Base-by-base conservation (phyloP, 2,113 vertebrate species). In the Spermophilus dauricus region DNA sequence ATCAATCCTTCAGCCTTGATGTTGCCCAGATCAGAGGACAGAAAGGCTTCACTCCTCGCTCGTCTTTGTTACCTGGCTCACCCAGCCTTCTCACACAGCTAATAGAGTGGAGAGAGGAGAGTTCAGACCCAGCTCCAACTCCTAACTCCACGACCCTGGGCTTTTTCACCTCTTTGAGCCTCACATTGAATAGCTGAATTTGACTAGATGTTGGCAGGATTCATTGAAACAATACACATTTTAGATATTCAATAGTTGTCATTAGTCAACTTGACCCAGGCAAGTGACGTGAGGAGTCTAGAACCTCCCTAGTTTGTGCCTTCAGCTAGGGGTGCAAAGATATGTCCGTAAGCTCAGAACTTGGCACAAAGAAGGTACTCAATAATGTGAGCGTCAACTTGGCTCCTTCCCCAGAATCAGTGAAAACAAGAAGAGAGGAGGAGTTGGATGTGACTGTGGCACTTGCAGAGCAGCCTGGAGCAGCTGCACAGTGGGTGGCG, bases 381-480 rank as follows among this genome's bases (percentile, higher is more conserved):
- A 45, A 18, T 51, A 86, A 45, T 8, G 51, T 86, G 24, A 80
- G 53, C 20, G 51, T 16, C 67, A 34, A 72, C 11, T 20, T 89
- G 80, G 76, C 69, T 80, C 73, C 78, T 67, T 72, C 42, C 22
- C 80, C 51, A 61, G 77, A 5, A 69, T n/a, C 20, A 67, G 73
- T 61, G 85, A 72, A 92, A 70, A 8, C 26, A 26, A 48, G 82
- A 51, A 67, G 70, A 14, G 6, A 9, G 16, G 26, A 34, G 24
- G 63, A 30, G 1, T 48, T 58, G 34, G 8, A 10, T 1, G 14
- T 3, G 17, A 18, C 45, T 0, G 0, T 13, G 32, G 16, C n/a
- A 12, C 14, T 10, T 17, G 61, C 53, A 22, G 80, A 70, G 48
- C 17, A 92, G 80, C 0, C 0, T 10, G 28, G 39, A 28, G 77